Evolutionary conservation across 2,797 vertebrate species (phyloP).

Genomic region (Gallinago nigripennis): DNA sequence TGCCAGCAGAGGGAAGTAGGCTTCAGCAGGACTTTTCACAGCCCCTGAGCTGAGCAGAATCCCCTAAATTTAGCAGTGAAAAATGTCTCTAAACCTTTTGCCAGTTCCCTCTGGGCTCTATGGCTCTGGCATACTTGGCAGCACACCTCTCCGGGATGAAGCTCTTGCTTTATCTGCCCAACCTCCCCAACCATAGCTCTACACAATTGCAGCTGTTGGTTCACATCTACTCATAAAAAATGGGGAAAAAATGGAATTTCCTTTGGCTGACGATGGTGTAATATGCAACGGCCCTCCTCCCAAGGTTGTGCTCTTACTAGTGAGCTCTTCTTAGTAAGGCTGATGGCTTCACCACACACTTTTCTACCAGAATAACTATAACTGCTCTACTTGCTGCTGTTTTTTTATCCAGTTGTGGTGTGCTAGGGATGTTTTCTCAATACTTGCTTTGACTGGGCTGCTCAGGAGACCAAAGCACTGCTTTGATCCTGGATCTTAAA

Average conservation of each 20-base stretch:
- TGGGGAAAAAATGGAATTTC: neutral
- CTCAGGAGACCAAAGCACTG: neutral
- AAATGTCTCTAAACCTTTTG: neutral
- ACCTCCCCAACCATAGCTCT: neutral
- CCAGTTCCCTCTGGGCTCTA: neutral
- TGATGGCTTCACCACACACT: neutral
- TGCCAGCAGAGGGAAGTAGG: fast-evolving
- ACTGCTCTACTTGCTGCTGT: neutral
- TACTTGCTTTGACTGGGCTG: neutral
- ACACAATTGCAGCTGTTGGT: neutral
- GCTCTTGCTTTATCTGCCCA: fast-evolving
- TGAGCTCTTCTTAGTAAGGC: neutral
- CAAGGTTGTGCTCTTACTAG: neutral
- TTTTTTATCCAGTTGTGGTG: neutral
- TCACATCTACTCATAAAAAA: neutral
- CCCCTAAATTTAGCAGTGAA: neutral
- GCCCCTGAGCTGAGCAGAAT: neutral
- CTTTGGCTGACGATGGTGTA: neutral
- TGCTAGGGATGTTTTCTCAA: neutral
- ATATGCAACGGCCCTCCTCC: neutral
- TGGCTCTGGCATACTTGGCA: neutral
- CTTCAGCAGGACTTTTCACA: neutral
- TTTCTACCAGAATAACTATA: neutral
- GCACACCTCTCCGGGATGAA: neutral
- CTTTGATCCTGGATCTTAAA: neutral